phyloP scores from a whole-genome alignment of 2,888 invertebrate species.

The Abrostola tripartita region DNA sequence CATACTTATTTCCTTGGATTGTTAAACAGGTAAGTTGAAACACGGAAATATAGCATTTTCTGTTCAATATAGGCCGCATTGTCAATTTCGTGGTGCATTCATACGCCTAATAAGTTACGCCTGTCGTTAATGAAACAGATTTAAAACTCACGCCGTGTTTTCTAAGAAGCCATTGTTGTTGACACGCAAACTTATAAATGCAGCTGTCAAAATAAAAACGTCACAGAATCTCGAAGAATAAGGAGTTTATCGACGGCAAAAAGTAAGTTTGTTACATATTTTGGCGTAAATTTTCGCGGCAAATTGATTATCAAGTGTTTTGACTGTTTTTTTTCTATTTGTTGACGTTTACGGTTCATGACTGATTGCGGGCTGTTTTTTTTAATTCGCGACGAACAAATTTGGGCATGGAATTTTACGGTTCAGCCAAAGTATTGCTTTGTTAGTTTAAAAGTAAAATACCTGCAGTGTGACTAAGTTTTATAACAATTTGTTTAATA shows the following conservation, averaged over 20 bases:
- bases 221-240: conserved; percentile 7
- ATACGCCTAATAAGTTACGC: conserved; percentile 77
- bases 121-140: conserved; percentile 73
- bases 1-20: background rate
- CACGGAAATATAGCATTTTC: conserved; percentile 45
- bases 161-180: conserved; percentile 66
- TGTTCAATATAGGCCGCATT: conserved; percentile 49
- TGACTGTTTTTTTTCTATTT: conserved; percentile 54
- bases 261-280: conserved; percentile 53
- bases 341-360: conserved; percentile 51
- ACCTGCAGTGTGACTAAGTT: conserved; percentile 30
- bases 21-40: conserved; percentile 9
- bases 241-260: conserved; percentile 30
- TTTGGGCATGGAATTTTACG: conserved; percentile 38
- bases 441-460: conserved; percentile 19
- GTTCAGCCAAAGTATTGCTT: conserved; percentile 22
- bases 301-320: conserved; percentile 81
- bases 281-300: conserved; percentile 70
- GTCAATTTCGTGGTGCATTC: conserved; percentile 50
- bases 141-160: conserved; percentile 67
- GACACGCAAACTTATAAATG: conserved; percentile 52
- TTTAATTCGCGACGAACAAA: conserved; percentile 39
- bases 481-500: conserved; percentile 9
- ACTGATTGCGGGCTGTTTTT: conserved; percentile 49
- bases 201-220: conserved; percentile 24